Percentiles rank a stretch among this genome's conserved stretches.
Evolutionary conservation across 2,113 vertebrate species (phyloP).

Genomic region (Zosterops borbonicus): DNA sequence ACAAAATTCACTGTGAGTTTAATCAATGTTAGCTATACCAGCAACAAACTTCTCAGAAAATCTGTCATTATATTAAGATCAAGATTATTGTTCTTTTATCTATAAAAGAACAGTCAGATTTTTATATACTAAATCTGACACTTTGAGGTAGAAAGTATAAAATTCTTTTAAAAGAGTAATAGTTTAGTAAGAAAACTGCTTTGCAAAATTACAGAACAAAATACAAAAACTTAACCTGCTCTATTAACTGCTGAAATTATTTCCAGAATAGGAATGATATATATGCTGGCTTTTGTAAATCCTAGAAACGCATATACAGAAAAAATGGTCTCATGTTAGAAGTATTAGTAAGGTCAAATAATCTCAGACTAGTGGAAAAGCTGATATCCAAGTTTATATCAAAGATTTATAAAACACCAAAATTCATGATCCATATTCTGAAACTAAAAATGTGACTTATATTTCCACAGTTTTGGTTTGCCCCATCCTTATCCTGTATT

Average conservation of each 20-base stretch:
- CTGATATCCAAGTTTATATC: neutral
- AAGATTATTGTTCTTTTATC: neutral
- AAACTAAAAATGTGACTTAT: neutral
- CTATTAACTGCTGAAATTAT: neutral
- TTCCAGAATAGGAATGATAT: neutral
- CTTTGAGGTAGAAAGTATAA: neutral
- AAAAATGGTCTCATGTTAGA: neutral
- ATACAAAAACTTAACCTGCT: neutral
- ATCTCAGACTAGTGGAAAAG: neutral
- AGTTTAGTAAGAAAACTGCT: neutral
- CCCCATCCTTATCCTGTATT: neutral
- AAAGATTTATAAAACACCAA: neutral
- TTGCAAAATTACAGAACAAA: constrained; percentile 19
- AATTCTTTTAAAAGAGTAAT: neutral
- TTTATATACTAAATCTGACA: neutral
- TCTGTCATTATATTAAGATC: neutral
- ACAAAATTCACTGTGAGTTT: neutral
- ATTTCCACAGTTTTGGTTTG: neutral
- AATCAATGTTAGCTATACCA: neutral
- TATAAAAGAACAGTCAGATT: neutral
- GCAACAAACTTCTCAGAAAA: neutral
- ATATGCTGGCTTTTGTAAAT: neutral
- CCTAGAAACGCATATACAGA: neutral
- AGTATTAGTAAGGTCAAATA: neutral
- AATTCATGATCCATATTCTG: neutral